These are phyloP conservation scores for Scaptomyza cyrtandrae DNA, from an alignment of 2,888 invertebrate genomes.

Conservation along the genomic window DNA sequence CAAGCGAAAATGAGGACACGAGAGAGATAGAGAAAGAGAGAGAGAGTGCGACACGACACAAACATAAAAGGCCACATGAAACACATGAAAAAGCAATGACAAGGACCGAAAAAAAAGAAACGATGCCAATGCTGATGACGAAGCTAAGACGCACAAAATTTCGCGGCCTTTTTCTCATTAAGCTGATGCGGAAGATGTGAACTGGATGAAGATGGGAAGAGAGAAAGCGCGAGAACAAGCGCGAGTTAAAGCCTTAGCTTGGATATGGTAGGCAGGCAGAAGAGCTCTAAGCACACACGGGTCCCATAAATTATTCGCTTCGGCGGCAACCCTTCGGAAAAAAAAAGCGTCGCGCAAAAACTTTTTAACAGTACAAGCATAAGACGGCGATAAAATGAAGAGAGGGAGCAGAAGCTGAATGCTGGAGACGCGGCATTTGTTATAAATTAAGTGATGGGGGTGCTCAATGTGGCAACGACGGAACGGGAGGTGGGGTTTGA, in stretches of 20 bases:
- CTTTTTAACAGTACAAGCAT: slow-evolving; percentile 49
- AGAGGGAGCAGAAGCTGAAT: neutral
- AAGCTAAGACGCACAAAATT: slow-evolving; percentile 54
- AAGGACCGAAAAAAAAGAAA: slow-evolving; percentile 20
- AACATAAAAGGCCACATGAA: slow-evolving; percentile 42
- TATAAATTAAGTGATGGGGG: slow-evolving; percentile 80
- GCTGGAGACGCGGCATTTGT: slow-evolving; percentile 62
- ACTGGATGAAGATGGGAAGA: neutral
- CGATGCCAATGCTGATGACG: slow-evolving; percentile 31
- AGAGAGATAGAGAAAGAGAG: slow-evolving; percentile 19
- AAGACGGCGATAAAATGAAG: neutral
- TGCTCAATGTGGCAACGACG: slow-evolving; percentile 51
- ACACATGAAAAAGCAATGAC: slow-evolving; percentile 8
- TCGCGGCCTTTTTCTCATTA: slow-evolving; percentile 70
- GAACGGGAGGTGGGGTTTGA: neutral
- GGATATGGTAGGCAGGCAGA: neutral
- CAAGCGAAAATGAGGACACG: slow-evolving; percentile 65
- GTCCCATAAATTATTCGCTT: slow-evolving; percentile 75
- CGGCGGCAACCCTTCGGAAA: slow-evolving; percentile 65
- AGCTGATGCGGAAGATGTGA: slow-evolving; percentile 55
- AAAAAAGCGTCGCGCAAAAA: slow-evolving; percentile 54
- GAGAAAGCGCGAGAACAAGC: neutral
- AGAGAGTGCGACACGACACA: slow-evolving; percentile 39
- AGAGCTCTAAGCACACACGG: slow-evolving; percentile 57
- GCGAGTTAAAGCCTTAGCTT: too few species aligned